Conservation (phyloP, 2,113 vertebrate species). For the Mormyrus iriodes region DNA sequence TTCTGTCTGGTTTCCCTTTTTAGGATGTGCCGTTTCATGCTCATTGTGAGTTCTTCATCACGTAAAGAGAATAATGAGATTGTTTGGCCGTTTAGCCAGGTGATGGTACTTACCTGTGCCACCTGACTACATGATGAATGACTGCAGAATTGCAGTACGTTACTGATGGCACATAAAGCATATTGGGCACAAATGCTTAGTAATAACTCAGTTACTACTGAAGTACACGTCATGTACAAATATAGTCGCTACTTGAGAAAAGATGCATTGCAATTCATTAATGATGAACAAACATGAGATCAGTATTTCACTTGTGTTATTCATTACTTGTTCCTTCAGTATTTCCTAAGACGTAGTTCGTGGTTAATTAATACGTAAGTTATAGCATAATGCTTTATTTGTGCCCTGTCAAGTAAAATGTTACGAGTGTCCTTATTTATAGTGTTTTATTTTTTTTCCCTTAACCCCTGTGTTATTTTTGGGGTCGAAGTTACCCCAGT, state of each 20-base stretch:
- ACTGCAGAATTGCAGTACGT: neutral
- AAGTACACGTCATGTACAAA: neutral
- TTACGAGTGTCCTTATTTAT: neutral
- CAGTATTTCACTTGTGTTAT: too few species aligned
- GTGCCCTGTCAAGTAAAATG: neutral
- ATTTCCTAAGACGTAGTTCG: neutral
- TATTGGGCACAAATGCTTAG: neutral
- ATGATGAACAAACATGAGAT: too few species aligned
- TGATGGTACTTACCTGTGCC: neutral
- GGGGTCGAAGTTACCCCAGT: too few species aligned
- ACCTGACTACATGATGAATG: neutral
- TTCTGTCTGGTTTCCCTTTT: neutral
- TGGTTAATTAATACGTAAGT: neutral
- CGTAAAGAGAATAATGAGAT: neutral
- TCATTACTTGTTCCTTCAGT: too few species aligned
- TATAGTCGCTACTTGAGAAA: too few species aligned
- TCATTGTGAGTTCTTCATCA: neutral
- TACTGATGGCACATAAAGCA: neutral
- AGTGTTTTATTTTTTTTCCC: neutral
- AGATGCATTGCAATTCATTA: too few species aligned
- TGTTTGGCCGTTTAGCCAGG: neutral
- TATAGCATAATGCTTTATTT: neutral
- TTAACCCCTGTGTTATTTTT: too few species aligned
- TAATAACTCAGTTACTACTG: neutral
- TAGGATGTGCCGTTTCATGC: neutral